Percentiles rank a stretch among this genome's conserved stretches.
These are phyloP conservation scores for Cricetomys ansorgei DNA, from an alignment of 2,113 vertebrate species.

Conservation along the genomic window DNA sequence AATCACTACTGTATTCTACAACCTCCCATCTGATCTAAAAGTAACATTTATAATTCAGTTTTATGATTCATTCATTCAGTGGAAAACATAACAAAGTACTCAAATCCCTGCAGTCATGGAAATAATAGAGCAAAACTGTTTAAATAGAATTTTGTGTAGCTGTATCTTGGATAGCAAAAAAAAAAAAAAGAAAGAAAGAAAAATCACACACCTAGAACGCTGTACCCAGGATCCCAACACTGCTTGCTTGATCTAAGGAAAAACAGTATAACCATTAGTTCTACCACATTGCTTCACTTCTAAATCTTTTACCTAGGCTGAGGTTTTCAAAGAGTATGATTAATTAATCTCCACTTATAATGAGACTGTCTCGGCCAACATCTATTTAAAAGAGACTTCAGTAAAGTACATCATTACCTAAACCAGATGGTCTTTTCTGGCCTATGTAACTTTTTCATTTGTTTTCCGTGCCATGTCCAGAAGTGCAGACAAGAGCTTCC, in stretches of 20 bases:
- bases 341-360: constrained; percentile 66
- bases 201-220: background rate
- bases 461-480: constrained; percentile 20
- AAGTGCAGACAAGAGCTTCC: background rate
- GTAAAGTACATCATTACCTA: constrained; percentile 50
- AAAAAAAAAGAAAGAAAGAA: background rate
- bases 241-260: constrained; percentile 37
- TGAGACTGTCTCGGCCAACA: constrained; percentile 5
- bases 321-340: constrained; percentile 43
- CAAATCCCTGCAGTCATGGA: background rate
- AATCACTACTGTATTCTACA: background rate
- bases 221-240: background rate
- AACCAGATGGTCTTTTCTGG: constrained; percentile 55
- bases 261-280: background rate
- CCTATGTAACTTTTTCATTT: constrained; percentile 48
- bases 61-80: constrained; percentile 26
- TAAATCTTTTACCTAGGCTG: constrained; percentile 26
- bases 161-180: constrained; percentile 13
- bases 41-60: constrained; percentile 15
- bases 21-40: background rate
- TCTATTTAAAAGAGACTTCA: constrained; percentile 45
- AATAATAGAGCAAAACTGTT: constrained; percentile 50
- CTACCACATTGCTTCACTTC: background rate
- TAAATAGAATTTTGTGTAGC: background rate
- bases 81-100: constrained; percentile 23